These are phyloP conservation scores for Lepilemur ruficaudatus DNA, from an alignment of 2,797 vertebrate genomes.

Conservation along the genomic window DNA sequence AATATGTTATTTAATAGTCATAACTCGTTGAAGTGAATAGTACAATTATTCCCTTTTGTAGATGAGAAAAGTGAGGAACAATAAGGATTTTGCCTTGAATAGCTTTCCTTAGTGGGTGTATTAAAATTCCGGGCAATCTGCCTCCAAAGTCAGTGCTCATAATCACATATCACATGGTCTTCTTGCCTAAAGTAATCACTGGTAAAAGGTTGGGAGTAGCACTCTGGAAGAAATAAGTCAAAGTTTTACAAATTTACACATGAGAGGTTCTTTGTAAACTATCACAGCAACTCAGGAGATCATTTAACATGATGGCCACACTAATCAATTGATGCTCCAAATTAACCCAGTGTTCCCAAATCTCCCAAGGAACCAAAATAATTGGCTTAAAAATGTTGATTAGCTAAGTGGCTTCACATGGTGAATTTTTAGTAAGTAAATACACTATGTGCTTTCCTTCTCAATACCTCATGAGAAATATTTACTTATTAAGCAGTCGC, in stretches of 20 bases:
- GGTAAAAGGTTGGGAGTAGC: neutral
- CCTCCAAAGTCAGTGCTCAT: neutral
- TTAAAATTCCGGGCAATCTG: neutral
- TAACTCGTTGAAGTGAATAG: neutral
- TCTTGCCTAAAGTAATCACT: neutral
- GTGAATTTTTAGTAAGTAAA: conserved; percentile 40
- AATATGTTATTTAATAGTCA: neutral
- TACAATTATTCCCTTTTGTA: neutral
- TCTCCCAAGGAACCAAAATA: neutral
- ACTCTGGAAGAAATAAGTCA: neutral
- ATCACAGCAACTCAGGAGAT: neutral
- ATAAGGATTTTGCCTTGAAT: neutral
- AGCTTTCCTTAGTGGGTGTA: neutral
- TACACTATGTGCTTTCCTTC: neutral
- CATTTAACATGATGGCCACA: neutral
- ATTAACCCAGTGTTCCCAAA: neutral
- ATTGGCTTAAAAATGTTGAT: conserved; percentile 26
- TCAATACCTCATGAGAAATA: neutral
- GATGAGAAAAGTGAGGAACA: neutral
- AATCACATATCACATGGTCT: neutral
- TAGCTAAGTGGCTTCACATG: neutral
- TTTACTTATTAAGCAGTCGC: neutral
- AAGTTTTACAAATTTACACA: neutral
- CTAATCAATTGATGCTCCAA: conserved; percentile 25
- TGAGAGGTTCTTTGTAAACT: neutral